Conservation (phyloP, 1,140 invertebrate species). For the Pseudomyrmex sp. region DNA sequence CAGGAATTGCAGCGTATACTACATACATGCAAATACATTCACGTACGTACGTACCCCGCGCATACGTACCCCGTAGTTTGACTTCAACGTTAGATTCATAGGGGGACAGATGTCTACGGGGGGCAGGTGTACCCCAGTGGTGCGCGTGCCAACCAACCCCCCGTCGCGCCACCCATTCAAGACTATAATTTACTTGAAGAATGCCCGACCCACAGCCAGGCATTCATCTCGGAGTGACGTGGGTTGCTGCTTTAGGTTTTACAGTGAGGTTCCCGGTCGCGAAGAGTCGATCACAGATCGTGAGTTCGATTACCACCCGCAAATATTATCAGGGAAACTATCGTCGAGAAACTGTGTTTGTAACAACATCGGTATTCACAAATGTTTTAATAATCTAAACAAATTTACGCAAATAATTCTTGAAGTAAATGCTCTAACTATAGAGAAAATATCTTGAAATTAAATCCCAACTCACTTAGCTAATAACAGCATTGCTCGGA, state of each 20-base stretch:
- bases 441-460: background rate
- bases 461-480: background rate
- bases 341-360: conserved; percentile 5
- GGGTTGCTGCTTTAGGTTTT: conserved; percentile 68
- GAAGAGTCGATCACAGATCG: conserved; percentile 66
- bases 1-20: conserved; percentile 29
- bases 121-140: conserved; percentile 83
- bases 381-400: no score
- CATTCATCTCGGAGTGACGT: conserved; percentile 77
- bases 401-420: background rate
- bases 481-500: conserved; percentile 4
- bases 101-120: conserved; percentile 83
- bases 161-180: conserved; percentile 83
- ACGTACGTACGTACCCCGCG: conserved; percentile 30
- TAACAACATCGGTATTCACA: background rate
- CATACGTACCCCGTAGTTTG: conserved; percentile 76
- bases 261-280: conserved; percentile 55
- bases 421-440: background rate
- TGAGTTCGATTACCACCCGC: conserved; percentile 45
- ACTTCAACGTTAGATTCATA: conserved; percentile 75
- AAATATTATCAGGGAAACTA: background rate
- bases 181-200: conserved; percentile 86
- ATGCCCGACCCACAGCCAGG: conserved; percentile 77
- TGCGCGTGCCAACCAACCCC: conserved; percentile 85
- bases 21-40: conserved; percentile 23